Conservation (phyloP, 1,140 invertebrate genomes). For the Ceratina australensis region DNA sequence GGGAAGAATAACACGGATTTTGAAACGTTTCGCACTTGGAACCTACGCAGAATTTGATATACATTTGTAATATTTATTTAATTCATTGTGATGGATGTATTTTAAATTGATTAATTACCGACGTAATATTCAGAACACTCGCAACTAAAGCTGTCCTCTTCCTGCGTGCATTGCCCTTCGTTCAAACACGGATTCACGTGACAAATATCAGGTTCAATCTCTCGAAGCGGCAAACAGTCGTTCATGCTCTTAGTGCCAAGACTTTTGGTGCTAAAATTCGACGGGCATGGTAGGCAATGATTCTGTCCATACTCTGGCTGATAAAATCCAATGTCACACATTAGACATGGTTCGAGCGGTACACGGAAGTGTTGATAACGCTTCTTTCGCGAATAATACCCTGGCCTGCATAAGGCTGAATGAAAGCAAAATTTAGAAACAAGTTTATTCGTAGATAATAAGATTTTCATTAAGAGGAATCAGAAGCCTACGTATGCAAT, state of each 20-base stretch:
- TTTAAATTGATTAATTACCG: constrained; percentile 64
- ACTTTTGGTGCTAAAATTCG: constrained; percentile 80
- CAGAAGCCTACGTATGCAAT: constrained; percentile 82
- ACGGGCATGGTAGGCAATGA: constrained; percentile 81
- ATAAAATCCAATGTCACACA: constrained; percentile 82
- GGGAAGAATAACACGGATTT: constrained; percentile 71
- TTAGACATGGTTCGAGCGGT: constrained; percentile 78
- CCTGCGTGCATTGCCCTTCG: constrained; percentile 71
- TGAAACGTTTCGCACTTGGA: constrained; percentile 66
- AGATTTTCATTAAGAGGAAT: neutral
- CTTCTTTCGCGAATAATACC: constrained; percentile 66
- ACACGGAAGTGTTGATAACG: constrained; percentile 49
- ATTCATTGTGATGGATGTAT: neutral
- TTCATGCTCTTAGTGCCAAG: constrained; percentile 75
- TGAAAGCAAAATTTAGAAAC: constrained; percentile 13
- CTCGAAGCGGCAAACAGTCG: constrained; percentile 79
- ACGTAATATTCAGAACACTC: constrained; percentile 73
- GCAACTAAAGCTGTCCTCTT: constrained; percentile 73
- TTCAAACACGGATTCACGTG: constrained; percentile 73
- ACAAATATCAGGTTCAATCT: constrained; percentile 66
- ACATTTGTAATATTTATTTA: neutral
- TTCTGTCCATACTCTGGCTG: constrained; percentile 82
- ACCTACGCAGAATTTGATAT: constrained; percentile 49
- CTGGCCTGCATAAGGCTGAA: constrained; percentile 67
- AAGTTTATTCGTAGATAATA: neutral